Base-by-base conservation (phyloP, 2,888 invertebrate species). In the Azorinus chamasolen region DNA sequence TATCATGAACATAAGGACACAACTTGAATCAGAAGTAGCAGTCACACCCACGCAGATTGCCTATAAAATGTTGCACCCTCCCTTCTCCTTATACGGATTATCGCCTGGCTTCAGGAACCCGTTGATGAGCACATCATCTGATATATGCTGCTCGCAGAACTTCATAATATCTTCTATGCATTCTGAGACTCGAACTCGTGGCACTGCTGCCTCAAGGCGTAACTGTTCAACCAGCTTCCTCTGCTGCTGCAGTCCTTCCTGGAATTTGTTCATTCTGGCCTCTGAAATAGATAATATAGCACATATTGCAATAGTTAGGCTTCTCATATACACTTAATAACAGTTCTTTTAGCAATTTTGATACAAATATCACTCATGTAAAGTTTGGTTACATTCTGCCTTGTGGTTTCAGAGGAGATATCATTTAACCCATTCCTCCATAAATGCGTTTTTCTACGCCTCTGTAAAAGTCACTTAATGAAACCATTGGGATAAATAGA, bases 41-140 rank as follows among this genome's bases (percentile, higher is more conserved):
- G 32, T 10, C 32, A 32, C 32, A 32, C 32, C 32, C 32, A 32
- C 10, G 32, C 32, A 32, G 32, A 32, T 32, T 32, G 55, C 73
- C 81, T 88, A 89, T 71, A 90, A 85, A 68, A 91, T 89, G 24
- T 83, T 84, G 75, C 90, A 91, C 61, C 90, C 87, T 8, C 90
- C 90, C 75, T 91, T 91, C 74, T 91, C 90, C 75, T 90, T 91
- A 78, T 89, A 98, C 32, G 98, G 98, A 94, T 98, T 98, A 18
- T 97, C 97, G 93, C 97, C 97, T 93, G 98, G 98, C 86, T 96
- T 97, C 80, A 97, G 96, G 93, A 98, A 98, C 41, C 98, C 98
- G 83, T 97, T 97, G 82, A 98, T 95, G 55, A 98, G 95, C 90
- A 96, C 98, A 94, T 98, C 98, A 91, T 98, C 98, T 88, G 97